Evolutionary conservation across 2,113 vertebrate genomes (phyloP), one percentile per base, ranked within the genome.

Genomic region (Gasterosteus nipponicus): DNA sequence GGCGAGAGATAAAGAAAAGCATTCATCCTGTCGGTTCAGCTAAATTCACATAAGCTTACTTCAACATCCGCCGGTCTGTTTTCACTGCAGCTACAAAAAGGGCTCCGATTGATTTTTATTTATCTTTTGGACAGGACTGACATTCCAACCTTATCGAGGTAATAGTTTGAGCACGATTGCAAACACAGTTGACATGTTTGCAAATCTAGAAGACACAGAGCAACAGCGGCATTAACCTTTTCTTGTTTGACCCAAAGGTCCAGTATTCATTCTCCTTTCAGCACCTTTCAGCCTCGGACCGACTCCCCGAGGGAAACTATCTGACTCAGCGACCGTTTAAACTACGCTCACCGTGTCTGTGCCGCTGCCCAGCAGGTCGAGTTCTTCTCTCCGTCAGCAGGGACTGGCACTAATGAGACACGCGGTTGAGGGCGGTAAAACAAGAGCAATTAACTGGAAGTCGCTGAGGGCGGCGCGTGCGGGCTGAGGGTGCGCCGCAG

Each of bases 1-100:
- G 51, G 64, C 57, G 51, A 31, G 81, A 88, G 86, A 77, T 12
- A 58, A 69, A 77, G 33, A 51, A 58, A 39, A 29, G 11, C 10
- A 61, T 26, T 26, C 22, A 26, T 26, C 22, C 22, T 26, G 22
- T 26, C 22, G 22, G 22, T 26, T 26, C 22, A 26, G 22, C 22
- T 26, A 26, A 26, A 26, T 26, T 67, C 67, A 31, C 18, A 78
- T 68, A 12, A 47, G 22, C 16, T 38, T 14, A 41, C 35, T 63
- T 77, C 19, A 51, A 61, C 68, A 57, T 57, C 26, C 33, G 39
- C 31, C 1, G 9, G 18, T 33, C 51, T 58, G 26, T 75, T 69
- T 51, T 68, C 35, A 7, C 53, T 51, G 59, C 18, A 59, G 62
- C 42, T 49, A 35, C 5, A 35, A 58, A 56, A 49, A 5, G 1